Percentiles rank a stretch among this genome's conserved stretches.
Conservation (phyloP, 2,797 vertebrate genomes). For the Mionectes olivaceus region DNA sequence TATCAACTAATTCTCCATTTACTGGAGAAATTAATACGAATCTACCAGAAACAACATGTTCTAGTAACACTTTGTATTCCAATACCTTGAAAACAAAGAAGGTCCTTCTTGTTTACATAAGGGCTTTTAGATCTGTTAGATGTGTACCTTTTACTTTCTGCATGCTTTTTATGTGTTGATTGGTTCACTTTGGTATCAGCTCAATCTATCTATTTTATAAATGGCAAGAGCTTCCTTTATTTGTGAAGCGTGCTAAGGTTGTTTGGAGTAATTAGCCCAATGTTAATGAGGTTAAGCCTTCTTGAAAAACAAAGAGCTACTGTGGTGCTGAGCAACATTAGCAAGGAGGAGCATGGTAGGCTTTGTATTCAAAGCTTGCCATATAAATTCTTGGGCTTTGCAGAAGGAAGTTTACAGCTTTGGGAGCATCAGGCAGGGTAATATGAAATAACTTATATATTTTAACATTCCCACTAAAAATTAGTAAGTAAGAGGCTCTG, state of each 20-base stretch:
- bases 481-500: background rate
- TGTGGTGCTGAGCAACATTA: background rate
- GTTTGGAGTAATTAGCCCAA: background rate
- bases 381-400: background rate
- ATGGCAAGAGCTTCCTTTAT: background rate
- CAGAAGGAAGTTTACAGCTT: background rate
- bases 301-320: background rate
- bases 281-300: background rate
- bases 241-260: background rate
- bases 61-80: background rate
- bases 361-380: background rate
- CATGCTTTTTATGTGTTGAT: background rate
- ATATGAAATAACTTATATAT: background rate
- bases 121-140: background rate
- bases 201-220: conserved; percentile 19
- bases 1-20: background rate
- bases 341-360: background rate
- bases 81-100: background rate
- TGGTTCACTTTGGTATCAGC: conserved; percentile 12
- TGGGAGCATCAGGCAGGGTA: background rate
- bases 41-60: background rate
- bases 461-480: background rate
- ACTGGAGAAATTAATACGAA: background rate
- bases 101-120: background rate
- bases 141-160: background rate